Evolutionary conservation across 23 tunicate genomes (phyloP).

Genomic region (Ciona savignyi): DNA sequence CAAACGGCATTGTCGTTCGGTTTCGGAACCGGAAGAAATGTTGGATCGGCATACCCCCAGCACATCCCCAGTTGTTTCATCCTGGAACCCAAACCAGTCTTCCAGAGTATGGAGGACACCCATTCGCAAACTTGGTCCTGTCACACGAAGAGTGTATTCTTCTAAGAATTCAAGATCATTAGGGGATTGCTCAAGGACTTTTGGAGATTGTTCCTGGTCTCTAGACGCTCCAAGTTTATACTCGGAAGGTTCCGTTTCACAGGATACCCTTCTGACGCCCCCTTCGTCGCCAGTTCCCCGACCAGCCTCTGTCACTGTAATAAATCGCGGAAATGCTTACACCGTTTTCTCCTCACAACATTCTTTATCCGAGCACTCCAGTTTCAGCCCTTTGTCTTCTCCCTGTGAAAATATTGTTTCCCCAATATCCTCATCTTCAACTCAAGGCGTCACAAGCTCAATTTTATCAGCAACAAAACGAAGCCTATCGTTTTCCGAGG

Average conservation of each 20-base stretch:
- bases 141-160: conserved; percentile 18
- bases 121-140: conserved; percentile 10
- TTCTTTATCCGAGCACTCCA: conserved; percentile 15
- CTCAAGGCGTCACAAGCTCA: background rate
- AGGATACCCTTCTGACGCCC: conserved; percentile 36
- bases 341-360: conserved; percentile 36
- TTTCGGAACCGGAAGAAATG: conserved; percentile 56
- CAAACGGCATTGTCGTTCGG: conserved; percentile 67
- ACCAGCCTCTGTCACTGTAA: conserved; percentile 82
- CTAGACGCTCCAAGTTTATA: conserved; percentile 34
- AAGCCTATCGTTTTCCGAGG: conserved; percentile 72
- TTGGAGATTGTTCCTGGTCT: conserved; percentile 35
- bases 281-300: conserved; percentile 77
- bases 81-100: conserved; percentile 49
- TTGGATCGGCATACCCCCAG: background rate
- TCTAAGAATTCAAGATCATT: conserved; percentile 4
- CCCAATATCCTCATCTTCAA: conserved; percentile 25
- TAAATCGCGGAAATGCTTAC: conserved; percentile 53
- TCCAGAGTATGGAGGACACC: conserved; percentile 57
- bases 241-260: conserved; percentile 1
- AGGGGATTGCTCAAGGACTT: background rate
- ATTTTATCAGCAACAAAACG: conserved; percentile 66
- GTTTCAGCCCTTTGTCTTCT: conserved; percentile 51
- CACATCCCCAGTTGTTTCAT: background rate
- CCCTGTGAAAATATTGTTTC: conserved; percentile 4